phyloP scores from a whole-genome alignment of 35 echinoderm and acorn worm species.

The Patiria miniata region DNA sequence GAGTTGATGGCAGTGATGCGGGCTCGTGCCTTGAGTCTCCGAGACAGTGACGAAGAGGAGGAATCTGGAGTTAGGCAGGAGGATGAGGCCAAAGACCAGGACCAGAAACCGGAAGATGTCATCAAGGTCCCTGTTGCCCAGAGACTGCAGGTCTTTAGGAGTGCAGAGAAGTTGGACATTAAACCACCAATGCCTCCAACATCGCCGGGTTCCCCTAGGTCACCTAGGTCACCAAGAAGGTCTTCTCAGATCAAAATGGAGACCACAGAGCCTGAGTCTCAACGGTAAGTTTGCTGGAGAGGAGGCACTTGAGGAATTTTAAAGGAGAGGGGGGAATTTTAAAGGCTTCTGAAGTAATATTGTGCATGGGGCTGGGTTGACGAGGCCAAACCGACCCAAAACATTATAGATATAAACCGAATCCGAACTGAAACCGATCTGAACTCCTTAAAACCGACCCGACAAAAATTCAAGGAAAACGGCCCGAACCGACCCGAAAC shows the following conservation, averaged over 20 bases:
- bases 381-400: too few species aligned
- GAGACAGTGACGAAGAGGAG: slow-evolving; percentile 58
- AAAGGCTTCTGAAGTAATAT: too few species aligned
- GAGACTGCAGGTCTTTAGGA: neutral
- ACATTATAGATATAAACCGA: too few species aligned
- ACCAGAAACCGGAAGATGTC: slow-evolving; percentile 54
- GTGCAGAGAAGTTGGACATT: neutral
- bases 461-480: too few species aligned
- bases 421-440: too few species aligned
- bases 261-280: neutral
- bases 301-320: too few species aligned
- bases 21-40: slow-evolving; percentile 56
- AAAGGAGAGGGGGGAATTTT: too few species aligned
- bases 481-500: too few species aligned
- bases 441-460: too few species aligned
- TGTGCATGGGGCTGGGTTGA: too few species aligned
- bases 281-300: neutral
- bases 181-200: neutral
- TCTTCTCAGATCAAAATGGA: neutral
- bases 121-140: slow-evolving; percentile 18
- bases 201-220: neutral
- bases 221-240: slow-evolving; percentile 12
- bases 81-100: slow-evolving; percentile 33
- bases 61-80: slow-evolving; percentile 18
- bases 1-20: slow-evolving; percentile 86